phyloP scores from a whole-genome alignment of 2,888 invertebrate species.

The Unio pictorum region DNA sequence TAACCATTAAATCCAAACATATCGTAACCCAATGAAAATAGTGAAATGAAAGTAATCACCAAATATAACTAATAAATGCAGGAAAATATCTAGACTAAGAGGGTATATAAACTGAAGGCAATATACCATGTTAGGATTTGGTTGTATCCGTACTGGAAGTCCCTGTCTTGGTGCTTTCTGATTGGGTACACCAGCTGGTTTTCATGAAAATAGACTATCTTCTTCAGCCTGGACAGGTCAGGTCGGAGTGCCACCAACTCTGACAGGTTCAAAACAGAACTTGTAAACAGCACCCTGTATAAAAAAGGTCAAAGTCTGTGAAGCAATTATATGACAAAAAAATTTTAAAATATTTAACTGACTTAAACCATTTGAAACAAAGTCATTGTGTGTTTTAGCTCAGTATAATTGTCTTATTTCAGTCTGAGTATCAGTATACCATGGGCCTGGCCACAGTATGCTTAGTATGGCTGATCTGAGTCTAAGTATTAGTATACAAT shows the following conservation, averaged over 20 bases:
- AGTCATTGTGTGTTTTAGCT: no score
- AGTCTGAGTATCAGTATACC: no score
- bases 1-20: no score
- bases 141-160: slow-evolving; percentile 84
- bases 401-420: no score
- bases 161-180: slow-evolving; percentile 78
- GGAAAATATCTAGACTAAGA: not conserved
- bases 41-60: no score
- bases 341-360: no score
- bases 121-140: slow-evolving; percentile 80
- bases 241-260: slow-evolving; percentile 81
- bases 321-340: not conserved
- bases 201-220: slow-evolving; percentile 84
- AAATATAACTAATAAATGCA: not conserved
- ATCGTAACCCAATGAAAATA: no score
- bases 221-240: slow-evolving; percentile 76
- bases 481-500: no score
- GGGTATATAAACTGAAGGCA: no score
- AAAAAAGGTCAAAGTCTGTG: slow-evolving; percentile 6
- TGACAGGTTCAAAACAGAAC: slow-evolving; percentile 81
- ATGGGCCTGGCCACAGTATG: no score
- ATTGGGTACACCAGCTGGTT: slow-evolving; percentile 84
- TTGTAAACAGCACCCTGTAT: slow-evolving; percentile 78
- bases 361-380: no score
- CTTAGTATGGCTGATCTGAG: no score